Percentiles rank a stretch among this genome's conserved stretches.
Evolutionary conservation across 2,888 invertebrate genomes (phyloP).

Genomic region (Yponomeuta malinellus): DNA sequence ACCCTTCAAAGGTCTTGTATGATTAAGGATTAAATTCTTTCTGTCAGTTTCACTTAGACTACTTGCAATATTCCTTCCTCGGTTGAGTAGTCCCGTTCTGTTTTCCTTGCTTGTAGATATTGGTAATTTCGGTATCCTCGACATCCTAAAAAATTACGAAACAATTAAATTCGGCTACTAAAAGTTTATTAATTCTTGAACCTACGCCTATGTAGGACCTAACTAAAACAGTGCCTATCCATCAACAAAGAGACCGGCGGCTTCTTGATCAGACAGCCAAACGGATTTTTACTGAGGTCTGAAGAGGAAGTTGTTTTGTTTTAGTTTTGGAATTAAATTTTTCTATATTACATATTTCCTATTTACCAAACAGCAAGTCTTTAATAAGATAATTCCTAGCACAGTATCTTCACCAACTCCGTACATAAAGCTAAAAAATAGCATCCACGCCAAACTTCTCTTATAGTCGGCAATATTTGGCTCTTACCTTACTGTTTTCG

Average conservation of each 20-base stretch:
- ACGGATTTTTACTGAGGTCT: neutral
- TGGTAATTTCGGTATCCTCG: conserved; percentile 63
- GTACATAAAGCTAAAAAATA: neutral
- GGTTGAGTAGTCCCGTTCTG: conserved; percentile 44
- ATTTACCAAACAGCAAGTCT: too few relatives aligned
- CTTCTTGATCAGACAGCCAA: neutral
- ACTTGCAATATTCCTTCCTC: conserved; percentile 45
- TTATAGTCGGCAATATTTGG: neutral
- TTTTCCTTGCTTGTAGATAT: conserved; percentile 53
- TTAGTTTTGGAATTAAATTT: neutral
- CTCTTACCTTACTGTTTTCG: neutral
- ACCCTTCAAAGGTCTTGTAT: conserved; percentile 45
- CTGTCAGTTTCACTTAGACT: conserved; percentile 60
- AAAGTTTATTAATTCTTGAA: too few relatives aligned
- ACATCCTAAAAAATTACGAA: conserved; percentile 39
- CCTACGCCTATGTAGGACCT: too few relatives aligned
- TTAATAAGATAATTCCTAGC: too few relatives aligned
- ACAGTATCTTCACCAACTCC: too few relatives aligned
- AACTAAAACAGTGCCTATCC: neutral
- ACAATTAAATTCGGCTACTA: neutral
- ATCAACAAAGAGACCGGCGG: too few relatives aligned
- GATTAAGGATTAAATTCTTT: conserved; percentile 54
- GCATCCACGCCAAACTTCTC: neutral
- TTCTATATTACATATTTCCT: neutral
- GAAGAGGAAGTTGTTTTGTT: neutral